Base-by-base conservation (phyloP, 2,888 invertebrate genomes). In the Dromius quadrimaculatus region DNA sequence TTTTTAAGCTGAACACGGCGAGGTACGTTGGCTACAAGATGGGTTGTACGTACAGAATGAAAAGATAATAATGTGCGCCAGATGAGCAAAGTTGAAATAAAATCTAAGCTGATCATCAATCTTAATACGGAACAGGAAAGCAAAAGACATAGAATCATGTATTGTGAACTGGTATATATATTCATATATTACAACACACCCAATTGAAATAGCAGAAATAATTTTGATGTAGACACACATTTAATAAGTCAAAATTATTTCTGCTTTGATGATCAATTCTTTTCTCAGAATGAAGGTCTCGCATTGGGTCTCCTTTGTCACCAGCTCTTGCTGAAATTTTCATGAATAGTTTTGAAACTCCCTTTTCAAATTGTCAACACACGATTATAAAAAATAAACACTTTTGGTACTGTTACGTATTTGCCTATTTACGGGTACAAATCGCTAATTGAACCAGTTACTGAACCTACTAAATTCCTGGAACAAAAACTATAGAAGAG, bases 181-280 rank as follows among this genome's bases (percentile, higher is more conserved):
- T n/a, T n/a, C n/a, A n/a, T n/a, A n/a, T n/a, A n/a, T n/a, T n/a
- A n/a, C n/a, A n/a, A n/a, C n/a, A n/a, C n/a, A n/a, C n/a, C n/a
- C n/a, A n/a, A n/a, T n/a, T n/a, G n/a, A n/a, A n/a, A n/a, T n/a
- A n/a, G n/a, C n/a, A n/a, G n/a, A n/a, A n/a, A n/a, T n/a, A n/a
- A n/a, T n/a, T n/a, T n/a, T n/a, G n/a, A n/a, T n/a, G n/a, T n/a
- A n/a, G n/a, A n/a, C n/a, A n/a, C n/a, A n/a, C n/a, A n/a, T n/a
- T n/a, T n/a, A n/a, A n/a, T 36, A 17, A 38, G 23, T 8, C 66
- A 66, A 54, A 66, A 66, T 54, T 54, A 66, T 66, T 50, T 50
- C 19, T 11, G 20, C 4, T 66, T 66, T 54, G 38, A 66, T 54
- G 28, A 36, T 5, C 22, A 11, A 15, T 38, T 54, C 9, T 61